Evolutionary conservation across 2,888 invertebrate species (phyloP).

Genomic region (Caenorhabditis plicata): DNA sequence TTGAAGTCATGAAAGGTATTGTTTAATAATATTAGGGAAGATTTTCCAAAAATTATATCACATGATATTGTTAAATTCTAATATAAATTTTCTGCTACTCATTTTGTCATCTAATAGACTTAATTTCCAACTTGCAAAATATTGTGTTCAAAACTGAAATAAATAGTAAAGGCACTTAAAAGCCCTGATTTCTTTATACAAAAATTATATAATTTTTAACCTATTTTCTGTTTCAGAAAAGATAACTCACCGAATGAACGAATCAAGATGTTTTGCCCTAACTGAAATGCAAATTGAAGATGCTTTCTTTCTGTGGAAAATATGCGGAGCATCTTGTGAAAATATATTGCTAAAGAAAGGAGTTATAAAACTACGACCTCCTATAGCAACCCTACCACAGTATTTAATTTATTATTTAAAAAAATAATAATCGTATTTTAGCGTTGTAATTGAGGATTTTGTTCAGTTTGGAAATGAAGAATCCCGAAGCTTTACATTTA

Average conservation of each 20-base stretch:
- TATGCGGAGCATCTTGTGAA: constrained; percentile 74
- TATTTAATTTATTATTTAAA: not conserved
- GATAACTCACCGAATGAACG: not conserved
- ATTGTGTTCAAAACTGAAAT: not conserved
- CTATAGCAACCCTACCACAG: constrained; percentile 69
- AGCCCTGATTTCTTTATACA: too few relatives aligned
- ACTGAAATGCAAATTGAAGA: constrained; percentile 72
- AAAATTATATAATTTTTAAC: too few relatives aligned
- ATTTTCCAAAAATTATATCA: too few relatives aligned
- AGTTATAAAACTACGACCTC: constrained; percentile 80
- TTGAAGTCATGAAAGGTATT: too few relatives aligned
- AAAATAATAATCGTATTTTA: constrained; percentile 14
- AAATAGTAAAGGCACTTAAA: constrained; percentile 1
- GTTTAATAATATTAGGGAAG: too few relatives aligned
- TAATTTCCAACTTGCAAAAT: constrained; percentile 1
- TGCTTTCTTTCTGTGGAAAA: constrained; percentile 89
- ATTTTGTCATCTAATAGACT: constrained; percentile 3
- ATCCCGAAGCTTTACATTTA: constrained; percentile 13
- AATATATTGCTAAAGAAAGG: constrained; percentile 85
- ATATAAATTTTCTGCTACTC: not conserved
- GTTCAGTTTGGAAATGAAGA: constrained; percentile 47
- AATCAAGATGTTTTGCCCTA: not conserved
- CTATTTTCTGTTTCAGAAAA: constrained; percentile 1
- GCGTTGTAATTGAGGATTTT: constrained; percentile 39
- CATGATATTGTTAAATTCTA: not conserved